Evolutionary conservation across 2,888 invertebrate genomes (phyloP).

Genomic region (Imbricaverruca yamaguchii): DNA sequence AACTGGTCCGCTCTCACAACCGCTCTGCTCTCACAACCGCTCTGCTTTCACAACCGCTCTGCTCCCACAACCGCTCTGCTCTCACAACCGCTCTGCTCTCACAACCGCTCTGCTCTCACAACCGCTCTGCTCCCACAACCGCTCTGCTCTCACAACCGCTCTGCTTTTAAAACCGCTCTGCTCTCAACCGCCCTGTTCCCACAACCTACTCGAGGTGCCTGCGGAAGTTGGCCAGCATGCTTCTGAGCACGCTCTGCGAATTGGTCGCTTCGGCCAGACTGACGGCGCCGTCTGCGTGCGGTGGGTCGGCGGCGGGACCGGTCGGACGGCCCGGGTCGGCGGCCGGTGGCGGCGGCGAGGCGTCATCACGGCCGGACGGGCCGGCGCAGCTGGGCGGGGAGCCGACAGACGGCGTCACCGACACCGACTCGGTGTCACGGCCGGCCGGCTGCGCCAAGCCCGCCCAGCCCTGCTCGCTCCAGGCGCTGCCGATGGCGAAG

Average conservation of each 20-base stretch:
- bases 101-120: too few relatives aligned
- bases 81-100: too few relatives aligned
- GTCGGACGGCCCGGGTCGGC: background rate
- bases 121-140: too few relatives aligned
- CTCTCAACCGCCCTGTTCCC: too few relatives aligned
- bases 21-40: too few relatives aligned
- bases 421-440: background rate
- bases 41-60: too few relatives aligned
- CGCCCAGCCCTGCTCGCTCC: background rate
- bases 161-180: too few relatives aligned
- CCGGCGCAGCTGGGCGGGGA: background rate
- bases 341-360: background rate
- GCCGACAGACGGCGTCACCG: background rate
- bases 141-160: background rate
- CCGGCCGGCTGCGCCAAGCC: background rate
- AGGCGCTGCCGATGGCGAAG: background rate
- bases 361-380: background rate
- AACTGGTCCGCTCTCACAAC: too few relatives aligned
- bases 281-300: background rate
- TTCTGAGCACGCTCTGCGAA: background rate
- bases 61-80: too few relatives aligned
- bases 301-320: background rate
- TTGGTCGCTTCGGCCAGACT: constrained; percentile 5
- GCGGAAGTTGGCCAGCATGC: background rate
- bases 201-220: background rate